These are phyloP conservation scores for Lophura nycthemera DNA, from an alignment of 2,113 vertebrate species.

Conservation along the genomic window DNA sequence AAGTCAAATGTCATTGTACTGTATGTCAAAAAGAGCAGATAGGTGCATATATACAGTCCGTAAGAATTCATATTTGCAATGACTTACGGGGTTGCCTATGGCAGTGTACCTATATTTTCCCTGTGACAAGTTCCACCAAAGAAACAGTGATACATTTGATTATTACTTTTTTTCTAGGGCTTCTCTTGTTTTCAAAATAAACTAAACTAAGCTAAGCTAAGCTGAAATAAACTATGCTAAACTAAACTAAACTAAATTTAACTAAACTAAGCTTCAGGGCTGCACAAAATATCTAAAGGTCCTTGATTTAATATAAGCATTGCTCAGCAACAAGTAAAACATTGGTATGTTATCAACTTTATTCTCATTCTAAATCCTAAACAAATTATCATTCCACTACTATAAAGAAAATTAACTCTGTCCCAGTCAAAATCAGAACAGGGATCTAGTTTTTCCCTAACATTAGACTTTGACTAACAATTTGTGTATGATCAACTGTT, in stretches of 20 bases:
- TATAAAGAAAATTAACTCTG: background rate
- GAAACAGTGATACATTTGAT: background rate
- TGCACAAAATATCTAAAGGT: background rate
- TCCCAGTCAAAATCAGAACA: background rate
- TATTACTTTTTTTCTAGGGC: background rate
- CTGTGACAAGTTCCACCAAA: background rate
- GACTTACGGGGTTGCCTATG: background rate
- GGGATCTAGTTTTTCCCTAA: background rate
- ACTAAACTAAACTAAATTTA: too few relatives aligned
- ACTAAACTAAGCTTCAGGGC: background rate
- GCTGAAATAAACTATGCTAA: too few relatives aligned
- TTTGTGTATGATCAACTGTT: background rate
- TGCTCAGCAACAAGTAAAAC: background rate
- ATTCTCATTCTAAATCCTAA: background rate
- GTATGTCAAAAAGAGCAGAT: slow-evolving; percentile 6
- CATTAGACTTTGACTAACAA: background rate
- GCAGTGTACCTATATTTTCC: background rate
- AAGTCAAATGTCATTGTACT: background rate
- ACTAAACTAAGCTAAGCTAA: too few relatives aligned
- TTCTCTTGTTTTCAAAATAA: background rate
- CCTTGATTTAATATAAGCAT: background rate
- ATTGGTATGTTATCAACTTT: background rate
- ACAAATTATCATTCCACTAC: background rate
- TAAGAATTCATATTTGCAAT: background rate
- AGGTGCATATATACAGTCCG: background rate